These are phyloP conservation scores for Sebastes iracundus DNA, from an alignment of 2,797 vertebrate species.

Conservation along the genomic window DNA sequence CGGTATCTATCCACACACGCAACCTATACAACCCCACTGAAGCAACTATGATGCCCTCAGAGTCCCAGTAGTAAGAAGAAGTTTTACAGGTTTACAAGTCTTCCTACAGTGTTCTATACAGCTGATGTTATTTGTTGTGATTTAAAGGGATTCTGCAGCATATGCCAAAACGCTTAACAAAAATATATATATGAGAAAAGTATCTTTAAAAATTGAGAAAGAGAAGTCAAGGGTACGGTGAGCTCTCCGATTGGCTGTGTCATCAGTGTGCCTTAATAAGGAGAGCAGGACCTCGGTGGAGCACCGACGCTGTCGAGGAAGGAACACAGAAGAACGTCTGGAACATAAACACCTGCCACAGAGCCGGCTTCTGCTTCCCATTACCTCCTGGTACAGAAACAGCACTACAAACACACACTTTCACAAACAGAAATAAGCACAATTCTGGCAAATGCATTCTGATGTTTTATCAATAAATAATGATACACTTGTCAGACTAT, in stretches of 20 bases:
- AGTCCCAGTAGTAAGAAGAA: background rate
- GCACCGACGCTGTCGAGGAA: slow-evolving; percentile 35
- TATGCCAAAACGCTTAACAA: background rate
- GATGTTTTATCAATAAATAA: background rate
- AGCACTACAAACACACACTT: slow-evolving; percentile 28
- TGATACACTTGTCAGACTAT: background rate
- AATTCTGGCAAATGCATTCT: background rate
- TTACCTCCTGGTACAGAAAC: slow-evolving; percentile 52
- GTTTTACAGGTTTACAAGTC: background rate
- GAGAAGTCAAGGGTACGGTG: background rate
- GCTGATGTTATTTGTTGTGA: background rate
- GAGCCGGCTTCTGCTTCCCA: slow-evolving; percentile 62
- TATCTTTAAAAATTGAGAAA: background rate
- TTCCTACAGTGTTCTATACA: background rate
- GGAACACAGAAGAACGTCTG: slow-evolving; percentile 65
- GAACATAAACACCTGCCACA: slow-evolving; percentile 82
- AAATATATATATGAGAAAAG: background rate
- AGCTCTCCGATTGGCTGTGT: slow-evolving; percentile 43
- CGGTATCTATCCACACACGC: background rate
- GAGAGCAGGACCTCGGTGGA: slow-evolving; percentile 62
- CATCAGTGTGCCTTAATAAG: slow-evolving; percentile 82
- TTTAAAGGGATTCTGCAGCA: background rate
- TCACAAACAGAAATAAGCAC: background rate
- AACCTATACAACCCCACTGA: background rate
- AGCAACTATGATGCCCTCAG: background rate